Conservation (phyloP, 2,113 vertebrate genomes). For the Aspiorhynchus laticeps region DNA sequence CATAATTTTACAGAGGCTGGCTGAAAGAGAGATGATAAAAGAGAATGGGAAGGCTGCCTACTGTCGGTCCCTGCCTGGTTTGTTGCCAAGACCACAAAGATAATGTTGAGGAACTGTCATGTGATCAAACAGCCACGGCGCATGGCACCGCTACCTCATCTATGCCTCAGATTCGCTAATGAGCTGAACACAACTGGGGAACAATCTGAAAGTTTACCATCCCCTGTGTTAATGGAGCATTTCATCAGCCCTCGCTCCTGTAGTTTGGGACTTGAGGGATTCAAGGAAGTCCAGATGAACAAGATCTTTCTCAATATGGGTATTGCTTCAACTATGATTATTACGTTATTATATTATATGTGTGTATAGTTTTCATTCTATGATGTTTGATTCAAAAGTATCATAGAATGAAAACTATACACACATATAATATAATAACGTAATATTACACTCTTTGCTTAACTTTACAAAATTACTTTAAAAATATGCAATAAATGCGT, state of each 20-base stretch:
- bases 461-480: no score
- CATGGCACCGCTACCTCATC: slow-evolving; percentile 51
- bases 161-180: slow-evolving; percentile 58
- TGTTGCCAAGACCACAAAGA: slow-evolving; percentile 54
- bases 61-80: slow-evolving; percentile 53
- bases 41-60: not conserved
- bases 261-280: not conserved
- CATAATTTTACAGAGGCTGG: slow-evolving; percentile 53
- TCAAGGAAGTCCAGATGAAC: not conserved
- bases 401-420: no score
- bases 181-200: slow-evolving; percentile 53
- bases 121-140: slow-evolving; percentile 50
- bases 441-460: no score
- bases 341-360: no score
- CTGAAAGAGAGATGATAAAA: slow-evolving; percentile 27
- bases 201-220: slow-evolving; percentile 61
- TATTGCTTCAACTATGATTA: not conserved
- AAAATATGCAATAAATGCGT: no score
- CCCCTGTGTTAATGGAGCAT: not conserved
- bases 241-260: slow-evolving; percentile 50
- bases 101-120: slow-evolving; percentile 47
- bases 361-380: no score
- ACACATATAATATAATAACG: no score
- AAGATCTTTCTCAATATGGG: not conserved
- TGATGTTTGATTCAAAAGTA: no score